Evolutionary conservation across 92 coral and sea anemone genomes (phyloP).

Genomic region (Palythoa caribaeorum): DNA sequence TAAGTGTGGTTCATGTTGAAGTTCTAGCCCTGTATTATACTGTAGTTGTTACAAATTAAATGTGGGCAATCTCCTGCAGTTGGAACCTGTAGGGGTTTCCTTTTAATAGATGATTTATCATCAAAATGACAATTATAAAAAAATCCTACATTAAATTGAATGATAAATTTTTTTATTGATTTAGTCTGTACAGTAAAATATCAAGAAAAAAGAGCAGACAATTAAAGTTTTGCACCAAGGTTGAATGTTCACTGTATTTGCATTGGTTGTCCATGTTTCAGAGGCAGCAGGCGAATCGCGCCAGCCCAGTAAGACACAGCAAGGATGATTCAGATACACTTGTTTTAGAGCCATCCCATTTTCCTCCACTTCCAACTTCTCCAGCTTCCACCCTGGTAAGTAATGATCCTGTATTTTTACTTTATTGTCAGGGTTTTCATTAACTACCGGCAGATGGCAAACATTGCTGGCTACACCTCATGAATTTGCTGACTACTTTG

Average conservation of each 20-base stretch:
- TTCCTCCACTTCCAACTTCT: slow-evolving; percentile 95
- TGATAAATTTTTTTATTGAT: too few species aligned
- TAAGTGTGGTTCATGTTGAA: slow-evolving; percentile 30
- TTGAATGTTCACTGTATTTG: background rate
- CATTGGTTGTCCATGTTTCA: slow-evolving; percentile 22
- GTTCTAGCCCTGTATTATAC: background rate
- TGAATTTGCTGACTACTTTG: too few species aligned
- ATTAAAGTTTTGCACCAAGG: background rate
- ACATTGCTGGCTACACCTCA: too few species aligned
- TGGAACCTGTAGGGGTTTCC: too few species aligned
- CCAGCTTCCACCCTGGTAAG: slow-evolving; percentile 64
- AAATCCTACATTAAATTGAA: too few species aligned
- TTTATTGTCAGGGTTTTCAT: too few species aligned
- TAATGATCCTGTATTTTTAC: too few species aligned
- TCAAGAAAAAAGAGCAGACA: background rate
- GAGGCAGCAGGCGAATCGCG: slow-evolving; percentile 85
- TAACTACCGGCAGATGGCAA: too few species aligned
- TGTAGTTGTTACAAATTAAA: too few species aligned
- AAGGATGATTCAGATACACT: slow-evolving; percentile 94
- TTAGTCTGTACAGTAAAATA: background rate
- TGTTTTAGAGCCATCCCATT: slow-evolving; percentile 89
- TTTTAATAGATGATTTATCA: too few species aligned
- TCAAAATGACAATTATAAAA: too few species aligned
- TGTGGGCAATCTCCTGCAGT: too few species aligned
- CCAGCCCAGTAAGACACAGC: slow-evolving; percentile 92